Conservation (phyloP, 1,140 invertebrate species). For the Ectropis grisescens region DNA sequence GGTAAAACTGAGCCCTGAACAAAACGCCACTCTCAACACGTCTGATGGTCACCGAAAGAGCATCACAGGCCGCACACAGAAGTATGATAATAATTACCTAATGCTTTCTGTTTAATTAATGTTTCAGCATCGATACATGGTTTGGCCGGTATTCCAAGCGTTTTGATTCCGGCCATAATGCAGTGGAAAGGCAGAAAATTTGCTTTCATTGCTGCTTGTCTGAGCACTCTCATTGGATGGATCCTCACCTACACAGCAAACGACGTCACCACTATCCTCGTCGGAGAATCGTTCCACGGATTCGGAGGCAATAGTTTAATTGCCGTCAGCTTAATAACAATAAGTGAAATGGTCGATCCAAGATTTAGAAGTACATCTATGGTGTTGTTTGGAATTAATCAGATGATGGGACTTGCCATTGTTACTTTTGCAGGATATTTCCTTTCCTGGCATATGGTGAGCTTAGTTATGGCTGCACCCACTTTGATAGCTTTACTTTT, state of each 20-base stretch:
- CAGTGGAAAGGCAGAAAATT: slow-evolving; percentile 2
- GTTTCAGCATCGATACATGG: slow-evolving; percentile 2
- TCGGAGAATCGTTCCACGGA: slow-evolving; percentile 8
- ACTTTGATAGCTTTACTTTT: neutral
- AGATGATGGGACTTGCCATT: neutral
- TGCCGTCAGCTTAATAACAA: neutral
- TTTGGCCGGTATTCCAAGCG: neutral
- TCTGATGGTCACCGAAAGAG: too few species aligned
- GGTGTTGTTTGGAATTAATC: neutral
- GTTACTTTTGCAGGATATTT: neutral
- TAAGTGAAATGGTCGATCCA: neutral
- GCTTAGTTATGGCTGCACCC: neutral
- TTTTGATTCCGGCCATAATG: neutral
- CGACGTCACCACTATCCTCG: neutral
- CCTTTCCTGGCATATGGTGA: neutral
- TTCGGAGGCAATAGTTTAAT: slow-evolving; percentile 3
- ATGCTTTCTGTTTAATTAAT: too few species aligned
- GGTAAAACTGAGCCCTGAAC: too few species aligned
- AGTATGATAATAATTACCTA: too few species aligned
- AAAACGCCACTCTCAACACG: too few species aligned
- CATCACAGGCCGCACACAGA: too few species aligned
- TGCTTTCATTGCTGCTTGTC: neutral
- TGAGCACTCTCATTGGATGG: slow-evolving; percentile 3
- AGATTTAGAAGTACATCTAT: neutral
- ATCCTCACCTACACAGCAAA: neutral